A percentile compares a stretch with the other conserved stretches of the same genome.
Conservation (phyloP, 2,113 vertebrate species). For the Malurus cyaneus region DNA sequence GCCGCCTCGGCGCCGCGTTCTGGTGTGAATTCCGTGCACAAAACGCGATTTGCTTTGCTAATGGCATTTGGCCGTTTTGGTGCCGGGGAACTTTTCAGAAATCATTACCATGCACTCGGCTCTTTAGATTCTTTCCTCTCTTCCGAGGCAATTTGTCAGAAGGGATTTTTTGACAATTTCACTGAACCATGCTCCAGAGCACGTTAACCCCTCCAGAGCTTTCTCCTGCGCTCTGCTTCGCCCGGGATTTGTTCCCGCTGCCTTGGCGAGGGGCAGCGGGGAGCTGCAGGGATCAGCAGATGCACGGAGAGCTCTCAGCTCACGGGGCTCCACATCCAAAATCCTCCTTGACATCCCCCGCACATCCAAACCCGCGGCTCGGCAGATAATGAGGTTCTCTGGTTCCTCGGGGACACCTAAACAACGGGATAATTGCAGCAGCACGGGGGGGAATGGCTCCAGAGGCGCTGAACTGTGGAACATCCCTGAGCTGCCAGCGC, state of each 20-base stretch:
- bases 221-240: not conserved
- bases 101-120: constrained; percentile 57
- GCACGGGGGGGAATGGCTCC: not conserved
- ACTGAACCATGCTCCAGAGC: constrained; percentile 66
- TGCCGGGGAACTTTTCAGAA: constrained; percentile 67
- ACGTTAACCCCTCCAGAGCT: constrained; percentile 64
- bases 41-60: constrained; percentile 71
- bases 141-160: constrained; percentile 75
- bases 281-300: not conserved
- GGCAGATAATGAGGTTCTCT: not conserved
- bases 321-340: not conserved
- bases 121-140: constrained; percentile 56
- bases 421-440: not conserved
- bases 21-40: constrained; percentile 69
- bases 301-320: not conserved
- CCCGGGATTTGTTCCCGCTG: not conserved
- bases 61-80: constrained; percentile 62
- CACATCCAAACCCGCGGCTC: not conserved
- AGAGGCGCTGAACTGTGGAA: not conserved
- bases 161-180: constrained; percentile 71
- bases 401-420: not conserved
- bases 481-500: not conserved
- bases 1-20: not conserved
- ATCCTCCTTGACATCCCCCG: not conserved
- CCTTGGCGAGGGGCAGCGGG: not conserved